Evolutionary conservation across 2,888 invertebrate species (phyloP).

Genomic region (Atrina japonica): DNA sequence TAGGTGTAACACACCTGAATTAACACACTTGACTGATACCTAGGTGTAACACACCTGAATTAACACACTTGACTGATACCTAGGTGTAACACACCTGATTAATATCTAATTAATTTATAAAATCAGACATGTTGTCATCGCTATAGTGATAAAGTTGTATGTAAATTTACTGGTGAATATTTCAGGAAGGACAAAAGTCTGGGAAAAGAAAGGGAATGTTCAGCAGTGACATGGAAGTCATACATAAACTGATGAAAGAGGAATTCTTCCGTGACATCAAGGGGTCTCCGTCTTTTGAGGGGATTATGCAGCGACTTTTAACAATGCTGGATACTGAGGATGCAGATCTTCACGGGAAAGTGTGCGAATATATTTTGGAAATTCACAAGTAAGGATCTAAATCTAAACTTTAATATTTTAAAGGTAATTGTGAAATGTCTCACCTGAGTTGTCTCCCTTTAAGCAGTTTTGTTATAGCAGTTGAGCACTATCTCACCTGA

Average conservation of each 20-base stretch:
- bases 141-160: too few relatives aligned
- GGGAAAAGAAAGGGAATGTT: conserved; percentile 38
- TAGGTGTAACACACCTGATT: too few relatives aligned
- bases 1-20: too few relatives aligned
- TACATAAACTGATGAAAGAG: conserved; percentile 58
- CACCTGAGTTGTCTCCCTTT: too few relatives aligned
- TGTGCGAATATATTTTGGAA: conserved; percentile 55
- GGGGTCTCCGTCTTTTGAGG: conserved; percentile 48
- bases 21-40: too few relatives aligned
- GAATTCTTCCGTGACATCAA: conserved; percentile 60
- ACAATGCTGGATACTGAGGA: conserved; percentile 51
- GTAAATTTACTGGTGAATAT: background rate
- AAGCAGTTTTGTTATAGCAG: too few relatives aligned
- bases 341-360: conserved; percentile 50
- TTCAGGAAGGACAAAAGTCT: conserved; percentile 34
- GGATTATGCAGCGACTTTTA: conserved; percentile 52
- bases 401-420: background rate
- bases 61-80: too few relatives aligned
- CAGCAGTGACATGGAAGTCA: conserved; percentile 50
- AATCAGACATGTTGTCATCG: too few relatives aligned
- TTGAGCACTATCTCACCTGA: too few relatives aligned
- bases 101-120: too few relatives aligned
- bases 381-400: conserved; percentile 53
- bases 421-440: too few relatives aligned
- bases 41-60: too few relatives aligned